Percentiles rank a stretch among this genome's conserved stretches.
Conservation (phyloP, 2,888 invertebrate genomes). For the Helobdella robusta region DNA sequence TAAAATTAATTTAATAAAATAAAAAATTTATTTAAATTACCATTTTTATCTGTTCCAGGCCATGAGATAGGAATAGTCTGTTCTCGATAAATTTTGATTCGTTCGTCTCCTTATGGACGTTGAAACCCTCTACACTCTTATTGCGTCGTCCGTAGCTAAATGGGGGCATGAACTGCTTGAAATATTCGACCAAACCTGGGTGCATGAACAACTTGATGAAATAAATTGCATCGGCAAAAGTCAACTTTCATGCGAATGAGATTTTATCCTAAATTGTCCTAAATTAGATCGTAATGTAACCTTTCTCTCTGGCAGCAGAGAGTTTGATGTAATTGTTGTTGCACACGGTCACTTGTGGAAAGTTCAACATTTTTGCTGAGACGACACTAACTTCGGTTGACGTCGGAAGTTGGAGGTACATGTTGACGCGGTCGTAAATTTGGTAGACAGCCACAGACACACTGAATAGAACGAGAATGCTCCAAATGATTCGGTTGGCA, state of each 20-base stretch:
- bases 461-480: conserved; percentile 5
- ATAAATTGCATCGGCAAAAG: neutral
- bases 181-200: conserved; percentile 11
- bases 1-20: neutral
- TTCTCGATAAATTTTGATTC: no score
- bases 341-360: conserved; percentile 26
- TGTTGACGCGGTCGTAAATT: conserved; percentile 23
- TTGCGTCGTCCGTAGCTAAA: neutral
- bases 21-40: neutral
- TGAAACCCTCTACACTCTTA: no score
- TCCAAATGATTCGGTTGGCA: conserved; percentile 53
- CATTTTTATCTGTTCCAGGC: neutral
- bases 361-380: neutral
- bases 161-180: conserved; percentile 15
- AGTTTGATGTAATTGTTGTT: conserved; percentile 12
- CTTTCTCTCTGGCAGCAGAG: conserved; percentile 1
- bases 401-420: conserved; percentile 19
- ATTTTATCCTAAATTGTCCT: no score
- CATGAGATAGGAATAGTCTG: neutral
- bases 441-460: conserved; percentile 13
- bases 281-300: no score
- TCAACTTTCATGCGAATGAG: no score
- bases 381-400: conserved; percentile 9
- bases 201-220: neutral
- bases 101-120: no score